A percentile compares a stretch with the other conserved stretches of the same genome.
These are phyloP conservation scores for Drosophila equinoxialis DNA, from an alignment of 1,140 invertebrate genomes.

Conservation along the genomic window DNA sequence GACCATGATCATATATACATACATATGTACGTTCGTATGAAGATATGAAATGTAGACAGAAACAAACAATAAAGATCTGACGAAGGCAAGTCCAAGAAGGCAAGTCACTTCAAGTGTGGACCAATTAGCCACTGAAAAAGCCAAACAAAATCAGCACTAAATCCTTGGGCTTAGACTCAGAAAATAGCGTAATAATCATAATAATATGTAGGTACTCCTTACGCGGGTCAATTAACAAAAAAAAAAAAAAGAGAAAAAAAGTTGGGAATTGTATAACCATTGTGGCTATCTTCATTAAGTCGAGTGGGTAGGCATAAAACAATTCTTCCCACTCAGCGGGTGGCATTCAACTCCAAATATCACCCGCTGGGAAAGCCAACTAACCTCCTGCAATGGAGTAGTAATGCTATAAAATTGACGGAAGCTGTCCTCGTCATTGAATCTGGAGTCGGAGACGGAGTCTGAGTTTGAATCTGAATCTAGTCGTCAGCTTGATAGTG, in stretches of 20 bases:
- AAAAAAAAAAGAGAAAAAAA: neutral
- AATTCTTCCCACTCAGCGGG: constrained; percentile 30
- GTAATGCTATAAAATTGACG: constrained; percentile 62
- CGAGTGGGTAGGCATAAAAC: neutral
- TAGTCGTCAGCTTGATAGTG: constrained; percentile 15
- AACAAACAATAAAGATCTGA: neutral
- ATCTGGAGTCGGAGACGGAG: no score
- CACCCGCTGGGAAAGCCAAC: constrained; percentile 48
- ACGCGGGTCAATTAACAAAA: neutral
- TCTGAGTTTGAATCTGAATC: no score
- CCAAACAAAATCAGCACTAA: no score
- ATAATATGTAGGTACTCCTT: no score
- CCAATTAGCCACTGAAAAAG: neutral
- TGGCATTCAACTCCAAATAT: constrained; percentile 19
- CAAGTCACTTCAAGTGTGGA: neutral
- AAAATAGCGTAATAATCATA: no score
- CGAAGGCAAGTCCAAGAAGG: constrained; percentile 35
- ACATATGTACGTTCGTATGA: constrained; percentile 33
- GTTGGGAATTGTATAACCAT: neutral
- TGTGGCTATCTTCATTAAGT: constrained; percentile 13
- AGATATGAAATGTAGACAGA: constrained; percentile 9
- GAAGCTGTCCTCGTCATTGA: constrained; percentile 56
- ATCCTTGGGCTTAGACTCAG: no score
- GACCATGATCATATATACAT: constrained; percentile 23
- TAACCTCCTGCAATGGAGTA: constrained; percentile 22